These are phyloP conservation scores for Platygyra sinensis DNA, from an alignment of 64 coral and sea anemone genomes.

Conservation along the genomic window DNA sequence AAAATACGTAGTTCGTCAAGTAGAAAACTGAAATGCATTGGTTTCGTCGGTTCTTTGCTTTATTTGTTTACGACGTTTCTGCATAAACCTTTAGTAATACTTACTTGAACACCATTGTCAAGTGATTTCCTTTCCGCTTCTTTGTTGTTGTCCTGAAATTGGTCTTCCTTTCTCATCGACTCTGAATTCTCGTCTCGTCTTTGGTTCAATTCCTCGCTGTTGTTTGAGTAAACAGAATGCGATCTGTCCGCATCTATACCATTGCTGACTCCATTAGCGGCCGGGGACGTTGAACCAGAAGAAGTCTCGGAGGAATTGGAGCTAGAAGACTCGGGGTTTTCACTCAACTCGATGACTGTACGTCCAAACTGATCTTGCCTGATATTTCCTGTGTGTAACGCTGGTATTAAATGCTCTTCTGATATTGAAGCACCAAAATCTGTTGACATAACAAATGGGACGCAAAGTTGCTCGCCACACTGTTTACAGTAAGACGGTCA, in stretches of 20 bases:
- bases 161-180: neutral
- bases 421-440: constrained; percentile 38
- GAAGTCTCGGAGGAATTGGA: neutral
- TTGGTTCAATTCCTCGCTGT: neutral
- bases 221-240: constrained; percentile 19
- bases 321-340: neutral
- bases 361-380: neutral
- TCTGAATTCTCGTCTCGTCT: neutral
- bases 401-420: neutral
- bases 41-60: neutral
- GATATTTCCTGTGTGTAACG: neutral
- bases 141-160: neutral
- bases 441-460: constrained; percentile 37
- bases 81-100: neutral
- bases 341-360: neutral
- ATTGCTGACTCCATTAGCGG: neutral
- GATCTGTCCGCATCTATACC: neutral
- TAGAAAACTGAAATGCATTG: neutral
- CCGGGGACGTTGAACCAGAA: neutral
- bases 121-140: neutral
- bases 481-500: neutral
- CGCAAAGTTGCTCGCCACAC: neutral
- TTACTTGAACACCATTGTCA: neutral
- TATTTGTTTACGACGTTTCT: neutral
- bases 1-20: neutral